phyloP scores from a whole-genome alignment of 2,888 invertebrate genomes.

The Ichneumoninae sp. region DNA sequence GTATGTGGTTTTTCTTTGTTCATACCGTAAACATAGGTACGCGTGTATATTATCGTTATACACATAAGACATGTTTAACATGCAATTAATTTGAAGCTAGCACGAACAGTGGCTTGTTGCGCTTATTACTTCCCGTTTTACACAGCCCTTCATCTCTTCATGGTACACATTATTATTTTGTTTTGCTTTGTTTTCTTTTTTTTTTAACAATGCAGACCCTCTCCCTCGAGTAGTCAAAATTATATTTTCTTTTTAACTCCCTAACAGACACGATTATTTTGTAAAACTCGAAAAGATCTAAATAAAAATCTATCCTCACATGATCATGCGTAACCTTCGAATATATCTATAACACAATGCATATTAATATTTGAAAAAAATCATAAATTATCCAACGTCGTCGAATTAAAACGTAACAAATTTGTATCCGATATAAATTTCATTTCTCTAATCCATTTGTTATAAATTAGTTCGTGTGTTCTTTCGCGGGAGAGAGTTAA shows the following conservation, averaged over 20 bases:
- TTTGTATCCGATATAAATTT: slow-evolving; percentile 40
- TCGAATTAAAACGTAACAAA: slow-evolving; percentile 60
- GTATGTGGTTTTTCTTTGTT: slow-evolving; percentile 73
- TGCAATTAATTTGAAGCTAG: slow-evolving; percentile 84
- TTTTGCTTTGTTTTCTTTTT: slow-evolving; percentile 17
- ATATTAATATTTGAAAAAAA: slow-evolving; percentile 47
- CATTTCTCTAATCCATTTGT: slow-evolving; percentile 29
- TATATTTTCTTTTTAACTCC: slow-evolving; percentile 19
- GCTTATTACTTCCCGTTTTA: slow-evolving; percentile 82
- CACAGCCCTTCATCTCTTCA: slow-evolving; percentile 72
- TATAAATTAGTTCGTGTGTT: slow-evolving; percentile 26
- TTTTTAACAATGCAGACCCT: slow-evolving; percentile 42
- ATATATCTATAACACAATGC: slow-evolving; percentile 57
- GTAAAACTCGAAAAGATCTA: slow-evolving; percentile 20
- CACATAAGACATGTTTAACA: slow-evolving; percentile 83
- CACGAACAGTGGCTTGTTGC: slow-evolving; percentile 82
- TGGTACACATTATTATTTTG: slow-evolving; percentile 49
- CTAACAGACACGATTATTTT: slow-evolving; percentile 41
- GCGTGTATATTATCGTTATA: slow-evolving; percentile 75
- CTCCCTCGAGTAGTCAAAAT: slow-evolving; percentile 42
- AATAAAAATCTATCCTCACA: slow-evolving; percentile 40
- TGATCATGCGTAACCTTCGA: slow-evolving; percentile 48
- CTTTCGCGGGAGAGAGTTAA: slow-evolving; percentile 40
- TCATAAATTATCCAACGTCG: slow-evolving; percentile 52
- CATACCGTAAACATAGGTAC: slow-evolving; percentile 82